phyloP scores from a whole-genome alignment of 2,888 invertebrate genomes.

The Copidosoma aretas region DNA sequence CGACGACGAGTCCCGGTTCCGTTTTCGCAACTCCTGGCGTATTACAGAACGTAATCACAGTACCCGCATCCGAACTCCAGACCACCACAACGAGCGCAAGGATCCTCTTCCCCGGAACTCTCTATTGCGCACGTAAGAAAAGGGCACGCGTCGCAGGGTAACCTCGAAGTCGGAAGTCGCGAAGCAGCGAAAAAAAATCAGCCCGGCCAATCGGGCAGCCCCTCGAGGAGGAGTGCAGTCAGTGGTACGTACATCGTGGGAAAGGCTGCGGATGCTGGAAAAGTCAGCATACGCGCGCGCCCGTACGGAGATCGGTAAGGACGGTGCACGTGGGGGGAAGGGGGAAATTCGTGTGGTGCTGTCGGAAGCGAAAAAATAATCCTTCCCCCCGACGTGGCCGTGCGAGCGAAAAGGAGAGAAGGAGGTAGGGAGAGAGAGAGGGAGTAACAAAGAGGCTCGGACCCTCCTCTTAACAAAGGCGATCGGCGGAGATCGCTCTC shows the following conservation, averaged over 20 bases:
- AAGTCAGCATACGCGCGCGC: slow-evolving; percentile 16
- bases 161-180: not conserved
- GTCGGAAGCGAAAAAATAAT: slow-evolving; percentile 45
- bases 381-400: not conserved
- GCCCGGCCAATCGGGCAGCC: not conserved
- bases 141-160: too few relatives aligned
- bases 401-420: slow-evolving; percentile 1
- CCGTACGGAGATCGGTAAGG: slow-evolving; percentile 28
- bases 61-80: too few relatives aligned
- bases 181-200: not conserved
- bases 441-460: slow-evolving; percentile 48
- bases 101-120: too few relatives aligned
- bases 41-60: too few relatives aligned
- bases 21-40: too few relatives aligned
- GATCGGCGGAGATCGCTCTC: slow-evolving; percentile 30
- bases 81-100: too few relatives aligned
- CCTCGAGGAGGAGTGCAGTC: too few relatives aligned
- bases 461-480: slow-evolving; percentile 45
- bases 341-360: slow-evolving; percentile 48
- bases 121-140: too few relatives aligned
- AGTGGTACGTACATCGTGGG: slow-evolving; percentile 30
- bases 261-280: slow-evolving; percentile 37
- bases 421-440: slow-evolving; percentile 29
- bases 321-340: slow-evolving; percentile 38
- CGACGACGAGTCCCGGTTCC: too few relatives aligned